Conservation (phyloP, 2,113 vertebrate species). For the Zapus hudsonius region DNA sequence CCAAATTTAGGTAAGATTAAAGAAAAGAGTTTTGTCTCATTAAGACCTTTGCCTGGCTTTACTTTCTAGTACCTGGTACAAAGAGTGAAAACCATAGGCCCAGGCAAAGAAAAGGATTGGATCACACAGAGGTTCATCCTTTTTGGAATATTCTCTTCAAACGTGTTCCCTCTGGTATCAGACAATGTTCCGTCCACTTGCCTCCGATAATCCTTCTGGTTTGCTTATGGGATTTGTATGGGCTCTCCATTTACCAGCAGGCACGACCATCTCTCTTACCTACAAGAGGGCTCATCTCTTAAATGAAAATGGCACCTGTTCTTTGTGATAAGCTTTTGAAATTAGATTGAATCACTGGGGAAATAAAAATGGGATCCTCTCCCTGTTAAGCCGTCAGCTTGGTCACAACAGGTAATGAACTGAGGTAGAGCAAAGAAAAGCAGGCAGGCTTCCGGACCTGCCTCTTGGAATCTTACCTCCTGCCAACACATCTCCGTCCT, state of each 20-base stretch:
- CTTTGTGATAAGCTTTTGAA: not conserved
- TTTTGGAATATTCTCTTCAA: not conserved
- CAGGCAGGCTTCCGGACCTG: not conserved
- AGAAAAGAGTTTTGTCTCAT: too few species aligned
- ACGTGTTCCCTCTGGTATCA: not conserved
- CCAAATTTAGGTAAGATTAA: not conserved
- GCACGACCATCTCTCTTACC: not conserved
- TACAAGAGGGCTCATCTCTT: not conserved
- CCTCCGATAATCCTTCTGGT: not conserved
- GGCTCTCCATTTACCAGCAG: not conserved
- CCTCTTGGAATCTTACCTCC: accelerated
- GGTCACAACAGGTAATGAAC: accelerated
- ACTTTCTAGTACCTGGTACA: not conserved
- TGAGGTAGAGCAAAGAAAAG: accelerated
- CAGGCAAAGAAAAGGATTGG: not conserved
- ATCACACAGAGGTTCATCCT: not conserved
- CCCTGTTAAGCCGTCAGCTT: accelerated
- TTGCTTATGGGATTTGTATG: not conserved
- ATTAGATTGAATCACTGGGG: not conserved
- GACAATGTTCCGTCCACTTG: not conserved
- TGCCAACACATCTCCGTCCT: not conserved
- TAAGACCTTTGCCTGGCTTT: not conserved
- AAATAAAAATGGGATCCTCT: not conserved
- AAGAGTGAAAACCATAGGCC: not conserved
- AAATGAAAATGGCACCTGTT: accelerated